Evolutionary conservation across 2,797 vertebrate species (phyloP), one percentile per base, ranked within the genome.

Genomic region (Microcaecilia unicolor): DNA sequence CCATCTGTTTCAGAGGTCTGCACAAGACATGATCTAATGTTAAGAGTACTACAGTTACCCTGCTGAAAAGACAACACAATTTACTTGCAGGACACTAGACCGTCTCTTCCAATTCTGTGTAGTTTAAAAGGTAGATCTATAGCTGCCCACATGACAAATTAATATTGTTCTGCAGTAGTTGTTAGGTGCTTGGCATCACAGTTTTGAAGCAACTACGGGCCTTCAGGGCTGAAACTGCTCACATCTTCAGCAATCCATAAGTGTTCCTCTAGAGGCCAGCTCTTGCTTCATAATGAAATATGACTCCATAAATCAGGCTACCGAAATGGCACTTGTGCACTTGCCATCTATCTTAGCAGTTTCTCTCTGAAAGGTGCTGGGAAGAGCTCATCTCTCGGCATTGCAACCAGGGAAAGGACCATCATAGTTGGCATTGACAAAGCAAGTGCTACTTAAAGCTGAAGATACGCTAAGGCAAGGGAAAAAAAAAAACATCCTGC

Each of bases 291-390:
- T 69, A 64, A 77, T 75, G 71, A 89, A 87, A 85, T 80, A 76
- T 70, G 81, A 74, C 61, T 48, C 84, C 82, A 92, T 94, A 88
- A 92, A 93, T 95, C 89, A 92, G 80, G 51, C 42, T 35, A 67
- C 83, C 80, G 76, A 80, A 86, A 84, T 76, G 82, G 78, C 78
- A 75, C 63, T 70, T 32, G 58, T 52, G 61, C 51, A 58, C 41
- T 32, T 78, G 64, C 76, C 76, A 81, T 83, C 78, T 58, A 83
- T 82, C 84, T 81, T 61, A 11, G 31, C 45, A 42, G 61, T 30
- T 49, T 41, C 56, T 58, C 64, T 54, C 51, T 54, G 56, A 72
- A 72, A 55, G 41, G 51, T 2, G 40, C 2, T 45, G 64, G 65
- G 67, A 35, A 68, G 52, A 59, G 69, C 63, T 54, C 37, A 55